Conservation (phyloP, 2,113 vertebrate species). For the Cebidichthys violaceus region DNA sequence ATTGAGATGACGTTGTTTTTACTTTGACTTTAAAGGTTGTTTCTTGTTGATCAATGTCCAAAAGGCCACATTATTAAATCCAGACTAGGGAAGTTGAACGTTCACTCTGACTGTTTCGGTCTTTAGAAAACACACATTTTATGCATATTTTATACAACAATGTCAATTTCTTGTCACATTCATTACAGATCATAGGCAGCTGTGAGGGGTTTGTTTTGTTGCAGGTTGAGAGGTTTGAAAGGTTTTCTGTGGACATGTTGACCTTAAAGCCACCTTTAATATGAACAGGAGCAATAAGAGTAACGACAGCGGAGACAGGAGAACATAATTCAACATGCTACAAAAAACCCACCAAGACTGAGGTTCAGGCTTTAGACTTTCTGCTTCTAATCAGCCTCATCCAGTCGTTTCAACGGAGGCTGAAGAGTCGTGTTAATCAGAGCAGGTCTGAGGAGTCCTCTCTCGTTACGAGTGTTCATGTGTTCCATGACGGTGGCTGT, state of each 20-base stretch:
- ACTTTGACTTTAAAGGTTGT: background rate
- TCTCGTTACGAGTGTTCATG: background rate
- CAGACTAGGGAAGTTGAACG: background rate
- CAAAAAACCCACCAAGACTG: background rate
- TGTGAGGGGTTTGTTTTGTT: background rate
- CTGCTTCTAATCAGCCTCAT: background rate
- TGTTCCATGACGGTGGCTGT: slow-evolving; percentile 14
- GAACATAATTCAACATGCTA: background rate
- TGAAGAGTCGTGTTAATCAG: background rate
- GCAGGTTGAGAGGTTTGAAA: background rate
- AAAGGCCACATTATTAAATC: background rate
- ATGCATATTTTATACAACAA: background rate
- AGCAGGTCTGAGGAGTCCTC: slow-evolving; percentile 19
- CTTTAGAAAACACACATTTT: background rate
- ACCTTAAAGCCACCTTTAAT: background rate
- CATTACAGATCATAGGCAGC: background rate
- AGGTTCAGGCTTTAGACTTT: too few relatives aligned
- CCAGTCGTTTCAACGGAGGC: background rate
- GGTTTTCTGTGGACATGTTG: background rate
- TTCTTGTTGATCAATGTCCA: background rate
- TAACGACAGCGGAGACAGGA: too few relatives aligned
- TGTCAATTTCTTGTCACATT: background rate
- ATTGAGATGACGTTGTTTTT: background rate
- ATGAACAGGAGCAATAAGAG: too few relatives aligned
- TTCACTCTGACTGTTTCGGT: background rate